phyloP scores from a whole-genome alignment of 2,113 vertebrate genomes.

The Fulmarus glacialis region DNA sequence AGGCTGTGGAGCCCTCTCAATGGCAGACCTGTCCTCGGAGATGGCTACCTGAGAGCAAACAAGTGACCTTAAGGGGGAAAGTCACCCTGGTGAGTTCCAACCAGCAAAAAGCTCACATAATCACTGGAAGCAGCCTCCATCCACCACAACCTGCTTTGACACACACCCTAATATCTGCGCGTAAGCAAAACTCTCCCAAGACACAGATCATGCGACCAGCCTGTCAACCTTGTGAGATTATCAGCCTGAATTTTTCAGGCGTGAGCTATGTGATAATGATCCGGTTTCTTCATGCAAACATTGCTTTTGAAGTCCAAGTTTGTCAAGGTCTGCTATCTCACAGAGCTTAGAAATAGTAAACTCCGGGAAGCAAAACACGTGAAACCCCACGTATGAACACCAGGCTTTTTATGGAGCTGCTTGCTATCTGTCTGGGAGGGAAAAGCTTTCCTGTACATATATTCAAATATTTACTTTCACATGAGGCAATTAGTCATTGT shows the following conservation, averaged over 20 bases:
- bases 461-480: constrained; percentile 44
- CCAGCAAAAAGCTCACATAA: background rate
- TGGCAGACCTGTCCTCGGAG: background rate
- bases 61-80: background rate
- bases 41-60: background rate
- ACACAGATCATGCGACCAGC: background rate
- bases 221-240: background rate
- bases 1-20: background rate
- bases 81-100: background rate
- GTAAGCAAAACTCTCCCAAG: background rate
- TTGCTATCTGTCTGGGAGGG: background rate
- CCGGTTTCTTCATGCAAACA: background rate
- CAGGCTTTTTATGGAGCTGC: background rate
- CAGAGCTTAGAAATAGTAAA: background rate
- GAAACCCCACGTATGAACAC: background rate
- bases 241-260: background rate
- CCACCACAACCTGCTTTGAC: background rate
- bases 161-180: accelerated
- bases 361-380: accelerated
- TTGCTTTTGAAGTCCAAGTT: background rate
- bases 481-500: constrained; percentile 9
- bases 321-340: background rate
- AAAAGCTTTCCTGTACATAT: background rate
- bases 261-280: background rate
- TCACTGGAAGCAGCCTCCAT: background rate